These are phyloP conservation scores for Beris chalybata DNA, from an alignment of 2,888 invertebrate species.

Conservation along the genomic window DNA sequence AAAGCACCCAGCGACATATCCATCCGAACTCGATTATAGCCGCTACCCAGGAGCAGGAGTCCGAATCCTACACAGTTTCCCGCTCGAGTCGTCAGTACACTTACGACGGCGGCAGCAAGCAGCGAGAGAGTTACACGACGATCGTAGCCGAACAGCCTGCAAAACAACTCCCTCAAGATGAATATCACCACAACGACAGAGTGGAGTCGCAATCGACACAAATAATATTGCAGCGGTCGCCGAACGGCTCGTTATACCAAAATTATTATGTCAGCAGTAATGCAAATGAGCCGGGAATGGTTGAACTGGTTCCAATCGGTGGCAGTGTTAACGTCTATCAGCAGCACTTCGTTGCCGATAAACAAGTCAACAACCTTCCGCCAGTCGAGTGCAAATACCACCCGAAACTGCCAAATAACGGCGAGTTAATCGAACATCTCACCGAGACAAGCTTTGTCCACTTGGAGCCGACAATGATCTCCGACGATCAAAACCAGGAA, in stretches of 20 bases:
- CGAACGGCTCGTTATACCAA: constrained; percentile 42
- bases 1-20: not conserved
- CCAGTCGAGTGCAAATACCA: constrained; percentile 27
- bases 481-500: constrained; percentile 18
- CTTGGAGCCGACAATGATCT: constrained; percentile 28
- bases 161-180: not conserved
- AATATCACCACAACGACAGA: too few relatives aligned
- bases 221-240: constrained; percentile 38
- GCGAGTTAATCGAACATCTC: constrained; percentile 31
- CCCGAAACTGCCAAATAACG: constrained; percentile 21
- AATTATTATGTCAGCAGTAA: constrained; percentile 38
- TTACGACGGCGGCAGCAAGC: not conserved
- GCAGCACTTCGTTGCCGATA: constrained; percentile 2
- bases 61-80: constrained; percentile 3
- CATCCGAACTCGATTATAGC: not conserved
- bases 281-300: constrained; percentile 23
- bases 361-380: constrained; percentile 32
- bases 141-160: too few relatives aligned
- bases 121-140: not conserved
- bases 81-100: not conserved
- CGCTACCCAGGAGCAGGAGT: not conserved
- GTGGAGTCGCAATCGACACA: constrained; percentile 11
- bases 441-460: constrained; percentile 30
- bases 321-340: constrained; percentile 35
- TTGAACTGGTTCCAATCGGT: constrained; percentile 37